phyloP scores from a whole-genome alignment of 1,140 invertebrate genomes.

The Calephelis nemesis region DNA sequence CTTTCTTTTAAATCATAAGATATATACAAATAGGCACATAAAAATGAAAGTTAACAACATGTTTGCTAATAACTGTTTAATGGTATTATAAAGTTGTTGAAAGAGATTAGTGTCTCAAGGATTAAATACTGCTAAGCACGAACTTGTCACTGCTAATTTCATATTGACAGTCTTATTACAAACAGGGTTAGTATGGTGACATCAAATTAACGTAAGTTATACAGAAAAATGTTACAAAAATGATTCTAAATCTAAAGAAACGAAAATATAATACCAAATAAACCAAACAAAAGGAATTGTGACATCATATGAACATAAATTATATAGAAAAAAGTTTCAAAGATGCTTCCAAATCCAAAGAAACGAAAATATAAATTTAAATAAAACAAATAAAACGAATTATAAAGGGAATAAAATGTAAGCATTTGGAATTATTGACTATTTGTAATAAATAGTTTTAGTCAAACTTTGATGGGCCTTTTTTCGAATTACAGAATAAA shows the following conservation, averaged over 20 bases:
- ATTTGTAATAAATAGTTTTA: too few species aligned
- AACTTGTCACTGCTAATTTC: background rate
- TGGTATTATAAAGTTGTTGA: slow-evolving; percentile 1
- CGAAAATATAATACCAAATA: too few species aligned
- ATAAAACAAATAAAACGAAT: too few species aligned
- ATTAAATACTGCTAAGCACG: background rate
- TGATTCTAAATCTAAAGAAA: background rate
- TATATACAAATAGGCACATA: background rate
- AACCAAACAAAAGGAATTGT: too few species aligned
- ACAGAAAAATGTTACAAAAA: background rate
- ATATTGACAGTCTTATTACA: background rate
- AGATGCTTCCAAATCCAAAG: background rate
- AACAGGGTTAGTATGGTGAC: background rate
- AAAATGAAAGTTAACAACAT: slow-evolving; percentile 3
- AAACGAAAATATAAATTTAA: too few species aligned
- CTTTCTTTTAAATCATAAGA: too few species aligned
- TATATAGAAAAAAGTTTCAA: background rate
- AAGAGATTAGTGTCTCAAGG: slow-evolving; percentile 5
- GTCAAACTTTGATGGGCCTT: too few species aligned
- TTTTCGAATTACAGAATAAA: too few species aligned
- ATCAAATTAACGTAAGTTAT: background rate
- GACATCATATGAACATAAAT: too few species aligned
- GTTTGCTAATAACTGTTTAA: slow-evolving; percentile 10
- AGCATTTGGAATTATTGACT: too few species aligned
- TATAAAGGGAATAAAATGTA: too few species aligned